Base-by-base conservation (phyloP, 30 jellyfish, hydroid and myxozoan species). In the Phacellophora camtschatica region DNA sequence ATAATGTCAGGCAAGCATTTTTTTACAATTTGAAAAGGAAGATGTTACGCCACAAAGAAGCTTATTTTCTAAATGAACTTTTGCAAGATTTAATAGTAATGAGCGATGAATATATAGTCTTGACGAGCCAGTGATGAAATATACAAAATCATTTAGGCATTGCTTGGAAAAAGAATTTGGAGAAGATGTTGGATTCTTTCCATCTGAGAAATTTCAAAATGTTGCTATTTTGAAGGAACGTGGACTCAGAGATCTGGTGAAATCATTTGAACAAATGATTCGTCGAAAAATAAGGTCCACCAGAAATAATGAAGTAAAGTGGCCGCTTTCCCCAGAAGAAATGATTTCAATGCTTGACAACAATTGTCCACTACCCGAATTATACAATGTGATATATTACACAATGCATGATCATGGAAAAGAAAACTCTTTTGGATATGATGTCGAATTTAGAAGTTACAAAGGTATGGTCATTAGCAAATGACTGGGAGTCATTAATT, bases 301-400 rank as follows among this genome's bases (percentile, higher is more conserved):
- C 1, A 43, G 57, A 18, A 22, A 43, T 6, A 43, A 43, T 43
- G 57, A 41, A 18, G 11, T 41, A 0, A 41, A 18, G 55, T 41
- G 55, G 55, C 55, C 77, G 12, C 63, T 62, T 9, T 8, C 77
- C 6, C 63, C 77, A 23, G 77, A 62, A 16, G 77, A 62, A 28
- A 6, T 62, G 32, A 27, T 62, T 5, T 5, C 11, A 62, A 25
- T 13, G 61, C 6, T 62, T 7, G 77, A 62, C 33, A 8, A 54
- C 6, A 11, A n/a, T n/a, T n/a, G n/a, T n/a, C n/a, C n/a, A 45
- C 13, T 45, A 12, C 0, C 0, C 15, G 19, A 24, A 5, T 5
- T 8, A 39, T 39, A 5, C 53, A 39, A 5, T 9, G 16, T 41
- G 55, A 13, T 41, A 41, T 13, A 1, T 9, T 9, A 41, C 55